Conservation (phyloP, 2,113 vertebrate species). For the Mastomys coucha region DNA sequence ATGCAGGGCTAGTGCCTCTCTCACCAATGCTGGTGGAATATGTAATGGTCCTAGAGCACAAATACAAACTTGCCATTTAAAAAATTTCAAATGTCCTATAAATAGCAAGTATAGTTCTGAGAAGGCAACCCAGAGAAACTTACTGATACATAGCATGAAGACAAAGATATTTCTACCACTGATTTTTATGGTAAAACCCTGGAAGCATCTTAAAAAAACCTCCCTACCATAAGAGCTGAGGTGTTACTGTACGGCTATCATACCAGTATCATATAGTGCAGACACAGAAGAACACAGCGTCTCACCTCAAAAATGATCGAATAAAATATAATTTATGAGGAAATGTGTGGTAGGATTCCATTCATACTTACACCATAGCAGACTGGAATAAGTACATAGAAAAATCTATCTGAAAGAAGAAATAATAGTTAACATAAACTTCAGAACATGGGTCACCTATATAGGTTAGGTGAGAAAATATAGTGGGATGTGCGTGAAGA, state of each 20-base stretch:
- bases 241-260: not conserved
- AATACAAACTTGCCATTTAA: not conserved
- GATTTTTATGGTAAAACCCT: not conserved
- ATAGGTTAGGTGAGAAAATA: not conserved
- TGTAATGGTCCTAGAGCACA: not conserved
- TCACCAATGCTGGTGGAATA: not conserved
- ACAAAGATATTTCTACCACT: not conserved
- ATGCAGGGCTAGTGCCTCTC: not conserved
- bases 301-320: not conserved
- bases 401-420: not conserved
- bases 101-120: not conserved
- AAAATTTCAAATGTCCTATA: constrained; percentile 15
- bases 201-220: not conserved
- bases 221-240: not conserved
- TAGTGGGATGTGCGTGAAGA: not conserved
- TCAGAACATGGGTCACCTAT: not conserved
- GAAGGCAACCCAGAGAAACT: not conserved
- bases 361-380: not conserved
- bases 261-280: not conserved
- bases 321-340: not conserved
- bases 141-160: not conserved
- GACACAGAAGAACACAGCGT: not conserved
- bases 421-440: not conserved
- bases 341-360: not conserved
- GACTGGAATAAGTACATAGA: not conserved